Evolutionary conservation across 2,113 vertebrate genomes (phyloP).

Genomic region (Zingel zingel): DNA sequence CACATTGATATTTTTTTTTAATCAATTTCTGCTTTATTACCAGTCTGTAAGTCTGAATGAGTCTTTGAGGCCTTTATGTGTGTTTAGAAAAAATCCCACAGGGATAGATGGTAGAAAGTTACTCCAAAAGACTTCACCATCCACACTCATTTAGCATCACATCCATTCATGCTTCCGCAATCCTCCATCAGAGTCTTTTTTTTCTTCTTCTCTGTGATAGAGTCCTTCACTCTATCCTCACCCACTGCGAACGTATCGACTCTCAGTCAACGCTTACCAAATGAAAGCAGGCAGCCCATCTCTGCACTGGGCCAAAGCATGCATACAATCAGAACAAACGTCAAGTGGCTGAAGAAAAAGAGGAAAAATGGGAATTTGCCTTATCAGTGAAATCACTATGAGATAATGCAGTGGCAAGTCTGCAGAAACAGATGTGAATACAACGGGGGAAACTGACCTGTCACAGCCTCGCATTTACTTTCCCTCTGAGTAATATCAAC

Average conservation of each 20-base stretch:
- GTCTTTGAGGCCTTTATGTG: background rate
- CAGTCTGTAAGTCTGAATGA: background rate
- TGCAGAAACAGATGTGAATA: conserved; percentile 49
- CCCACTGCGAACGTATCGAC: conserved; percentile 65
- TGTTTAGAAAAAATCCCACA: background rate
- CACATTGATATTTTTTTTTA: background rate
- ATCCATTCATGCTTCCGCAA: conserved; percentile 30
- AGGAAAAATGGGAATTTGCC: conserved; percentile 56
- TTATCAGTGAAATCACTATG: conserved; percentile 55
- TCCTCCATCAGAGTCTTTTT: conserved; percentile 36
- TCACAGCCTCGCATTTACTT: conserved; percentile 34
- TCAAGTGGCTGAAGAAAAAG: conserved; percentile 49
- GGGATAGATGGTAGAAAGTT: background rate
- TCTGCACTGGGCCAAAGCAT: conserved; percentile 39
- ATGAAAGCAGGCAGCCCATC: conserved; percentile 77
- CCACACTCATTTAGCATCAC: conserved; percentile 42
- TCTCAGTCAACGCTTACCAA: conserved; percentile 74
- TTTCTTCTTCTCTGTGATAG: conserved; percentile 36
- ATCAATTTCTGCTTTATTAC: background rate
- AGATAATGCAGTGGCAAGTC: conserved; percentile 55
- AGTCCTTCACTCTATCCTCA: conserved; percentile 65
- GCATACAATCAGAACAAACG: conserved; percentile 68
- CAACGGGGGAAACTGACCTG: conserved; percentile 45
- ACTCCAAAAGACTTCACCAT: conserved; percentile 21
- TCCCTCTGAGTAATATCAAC: conserved; percentile 32